Conservation (phyloP, 2,113 vertebrate genomes). For the Gallinago jamesoni region DNA sequence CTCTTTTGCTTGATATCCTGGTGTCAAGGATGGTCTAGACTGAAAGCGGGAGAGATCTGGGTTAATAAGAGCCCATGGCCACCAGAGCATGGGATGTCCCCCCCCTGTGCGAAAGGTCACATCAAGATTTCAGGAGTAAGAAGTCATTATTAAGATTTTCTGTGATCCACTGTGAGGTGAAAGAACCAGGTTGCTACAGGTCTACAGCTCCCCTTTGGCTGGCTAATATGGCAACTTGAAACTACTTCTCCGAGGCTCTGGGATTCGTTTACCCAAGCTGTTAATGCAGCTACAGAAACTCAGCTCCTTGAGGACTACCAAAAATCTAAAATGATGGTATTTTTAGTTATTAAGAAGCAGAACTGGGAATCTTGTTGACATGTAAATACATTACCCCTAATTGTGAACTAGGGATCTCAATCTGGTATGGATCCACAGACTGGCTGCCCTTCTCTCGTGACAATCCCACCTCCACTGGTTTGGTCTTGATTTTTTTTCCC, state of each 20-base stretch:
- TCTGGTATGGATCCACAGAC: background rate
- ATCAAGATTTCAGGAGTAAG: background rate
- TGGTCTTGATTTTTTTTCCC: background rate
- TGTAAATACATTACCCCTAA: background rate
- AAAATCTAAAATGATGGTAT: background rate
- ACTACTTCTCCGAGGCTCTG: background rate
- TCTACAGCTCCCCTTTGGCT: background rate
- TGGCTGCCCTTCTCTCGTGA: background rate
- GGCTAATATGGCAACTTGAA: background rate
- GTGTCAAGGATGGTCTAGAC: background rate
- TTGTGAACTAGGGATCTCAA: background rate
- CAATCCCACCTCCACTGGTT: background rate
- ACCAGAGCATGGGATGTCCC: background rate
- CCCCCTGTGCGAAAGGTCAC: accelerated
- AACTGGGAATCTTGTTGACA: background rate
- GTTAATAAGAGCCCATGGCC: background rate
- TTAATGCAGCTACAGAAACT: background rate
- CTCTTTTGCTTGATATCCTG: background rate
- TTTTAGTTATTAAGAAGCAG: background rate
- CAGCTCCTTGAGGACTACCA: background rate
- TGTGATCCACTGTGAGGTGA: background rate
- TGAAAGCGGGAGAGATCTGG: background rate
- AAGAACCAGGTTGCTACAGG: background rate
- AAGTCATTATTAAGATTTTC: background rate
- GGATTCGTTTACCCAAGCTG: background rate